phyloP scores from a whole-genome alignment of 1,140 invertebrate species.

The Globodera ellingtonae region DNA sequence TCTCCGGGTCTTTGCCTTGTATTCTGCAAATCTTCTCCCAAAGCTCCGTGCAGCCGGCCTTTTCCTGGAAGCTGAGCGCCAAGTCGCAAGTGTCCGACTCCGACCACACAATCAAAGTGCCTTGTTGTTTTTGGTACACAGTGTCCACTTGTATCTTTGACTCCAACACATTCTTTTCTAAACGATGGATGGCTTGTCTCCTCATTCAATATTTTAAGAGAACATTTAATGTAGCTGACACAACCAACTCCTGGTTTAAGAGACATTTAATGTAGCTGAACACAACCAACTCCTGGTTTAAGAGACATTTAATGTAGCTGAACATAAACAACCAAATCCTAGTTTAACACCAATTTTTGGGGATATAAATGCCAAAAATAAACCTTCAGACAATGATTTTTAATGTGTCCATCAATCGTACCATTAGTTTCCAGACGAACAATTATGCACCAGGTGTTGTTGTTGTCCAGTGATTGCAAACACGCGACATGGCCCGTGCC shows the following conservation, averaged over 20 bases:
- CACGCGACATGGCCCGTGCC: slow-evolving; percentile 64
- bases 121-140: slow-evolving; percentile 67
- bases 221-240: too few species aligned
- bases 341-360: background rate
- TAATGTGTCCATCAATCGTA: background rate
- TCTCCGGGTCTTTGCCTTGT: slow-evolving; percentile 61
- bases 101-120: slow-evolving; percentile 99
- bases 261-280: too few species aligned
- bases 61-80: slow-evolving; percentile 98
- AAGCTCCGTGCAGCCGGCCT: slow-evolving; percentile 98
- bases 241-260: background rate
- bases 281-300: too few species aligned
- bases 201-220: background rate
- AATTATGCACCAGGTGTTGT: slow-evolving; percentile 51
- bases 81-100: slow-evolving; percentile 98
- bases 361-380: background rate
- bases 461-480: slow-evolving; percentile 42
- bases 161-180: slow-evolving; percentile 62
- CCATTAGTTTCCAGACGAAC: slow-evolving; percentile 58
- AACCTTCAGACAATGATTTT: background rate
- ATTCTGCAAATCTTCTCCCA: slow-evolving; percentile 99
- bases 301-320: too few species aligned
- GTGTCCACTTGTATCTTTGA: slow-evolving; percentile 59
- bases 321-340: too few species aligned
- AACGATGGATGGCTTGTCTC: background rate